These are phyloP conservation scores for Lasiurus cinereus DNA, from an alignment of 2,113 vertebrate genomes.

Conservation along the genomic window DNA sequence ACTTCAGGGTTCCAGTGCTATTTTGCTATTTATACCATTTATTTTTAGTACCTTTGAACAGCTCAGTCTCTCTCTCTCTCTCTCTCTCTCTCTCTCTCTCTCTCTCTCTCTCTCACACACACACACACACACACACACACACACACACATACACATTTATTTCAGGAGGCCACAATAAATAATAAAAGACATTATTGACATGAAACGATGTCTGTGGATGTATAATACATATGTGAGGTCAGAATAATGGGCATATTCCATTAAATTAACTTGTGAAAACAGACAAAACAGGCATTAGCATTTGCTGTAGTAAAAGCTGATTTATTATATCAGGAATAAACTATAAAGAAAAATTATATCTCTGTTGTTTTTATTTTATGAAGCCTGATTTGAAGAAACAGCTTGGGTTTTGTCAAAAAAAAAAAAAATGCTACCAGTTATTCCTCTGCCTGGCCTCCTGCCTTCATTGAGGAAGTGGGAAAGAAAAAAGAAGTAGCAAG, in stretches of 20 bases:
- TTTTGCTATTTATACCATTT: neutral
- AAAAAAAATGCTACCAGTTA: conserved; percentile 28
- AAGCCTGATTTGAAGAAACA: conserved; percentile 38
- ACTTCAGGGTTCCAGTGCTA: neutral
- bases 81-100: too few relatives aligned
- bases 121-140: neutral
- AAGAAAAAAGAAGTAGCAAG: conserved; percentile 28
- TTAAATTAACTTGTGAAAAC: neutral
- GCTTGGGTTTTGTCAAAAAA: conserved; percentile 31
- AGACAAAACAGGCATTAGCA: conserved; percentile 14
- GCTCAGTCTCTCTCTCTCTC: neutral
- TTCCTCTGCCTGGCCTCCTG: neutral
- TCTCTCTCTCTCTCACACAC: too few relatives aligned
- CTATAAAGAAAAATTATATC: neutral
- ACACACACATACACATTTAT: neutral
- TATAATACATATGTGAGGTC: neutral
- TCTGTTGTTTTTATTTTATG: conserved; percentile 12
- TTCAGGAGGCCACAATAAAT: neutral
- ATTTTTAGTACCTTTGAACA: neutral
- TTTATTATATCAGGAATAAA: neutral
- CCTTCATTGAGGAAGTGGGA: neutral
- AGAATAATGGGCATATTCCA: conserved; percentile 8
- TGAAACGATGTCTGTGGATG: neutral
- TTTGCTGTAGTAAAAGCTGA: conserved; percentile 45
- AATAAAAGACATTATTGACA: conserved; percentile 20